A percentile compares a stretch with the other conserved stretches of the same genome.
Conservation (phyloP, 2,888 invertebrate genomes). For the Brachypterus glaber region DNA sequence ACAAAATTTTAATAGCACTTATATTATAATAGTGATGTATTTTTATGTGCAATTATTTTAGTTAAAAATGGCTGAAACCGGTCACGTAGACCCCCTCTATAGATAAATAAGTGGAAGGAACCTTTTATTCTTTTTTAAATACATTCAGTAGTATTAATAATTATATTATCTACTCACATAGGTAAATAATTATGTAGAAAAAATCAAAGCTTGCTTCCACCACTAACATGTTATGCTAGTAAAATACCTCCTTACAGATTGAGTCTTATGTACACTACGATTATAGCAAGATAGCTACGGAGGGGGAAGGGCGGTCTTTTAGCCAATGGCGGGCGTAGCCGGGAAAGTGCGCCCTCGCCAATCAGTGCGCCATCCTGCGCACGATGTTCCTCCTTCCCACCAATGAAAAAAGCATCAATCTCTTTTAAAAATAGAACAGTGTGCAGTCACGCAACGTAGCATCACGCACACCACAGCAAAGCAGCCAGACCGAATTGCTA, state of each 20-base stretch:
- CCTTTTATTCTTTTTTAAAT: too few species aligned
- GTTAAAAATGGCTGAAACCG: too few species aligned
- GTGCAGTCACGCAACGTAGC: conserved; percentile 37
- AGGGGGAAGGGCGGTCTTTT: conserved; percentile 34
- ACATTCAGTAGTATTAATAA: too few species aligned
- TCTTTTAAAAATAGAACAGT: conserved; percentile 43
- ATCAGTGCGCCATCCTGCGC: conserved; percentile 31
- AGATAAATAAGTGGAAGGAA: too few species aligned
- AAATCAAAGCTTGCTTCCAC: conserved; percentile 36
- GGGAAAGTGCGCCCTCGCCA: conserved; percentile 33
- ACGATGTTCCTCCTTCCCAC: conserved; percentile 39
- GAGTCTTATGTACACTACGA: conserved; percentile 40
- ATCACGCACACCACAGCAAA: conserved; percentile 30
- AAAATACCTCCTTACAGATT: conserved; percentile 42
- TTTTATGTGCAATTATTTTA: too few species aligned
- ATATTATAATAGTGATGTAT: too few species aligned
- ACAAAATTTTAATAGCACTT: too few species aligned
- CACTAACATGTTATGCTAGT: conserved; percentile 41
- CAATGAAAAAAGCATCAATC: conserved; percentile 46
- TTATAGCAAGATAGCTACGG: conserved; percentile 31
- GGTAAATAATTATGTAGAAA: conserved; percentile 5
- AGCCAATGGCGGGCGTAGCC: conserved; percentile 37
- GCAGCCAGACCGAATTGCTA: conserved; percentile 32
- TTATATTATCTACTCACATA: too few species aligned
- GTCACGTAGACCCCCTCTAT: too few species aligned